Conservation (phyloP, 2,888 invertebrate species). For the Thereva nobilitata region DNA sequence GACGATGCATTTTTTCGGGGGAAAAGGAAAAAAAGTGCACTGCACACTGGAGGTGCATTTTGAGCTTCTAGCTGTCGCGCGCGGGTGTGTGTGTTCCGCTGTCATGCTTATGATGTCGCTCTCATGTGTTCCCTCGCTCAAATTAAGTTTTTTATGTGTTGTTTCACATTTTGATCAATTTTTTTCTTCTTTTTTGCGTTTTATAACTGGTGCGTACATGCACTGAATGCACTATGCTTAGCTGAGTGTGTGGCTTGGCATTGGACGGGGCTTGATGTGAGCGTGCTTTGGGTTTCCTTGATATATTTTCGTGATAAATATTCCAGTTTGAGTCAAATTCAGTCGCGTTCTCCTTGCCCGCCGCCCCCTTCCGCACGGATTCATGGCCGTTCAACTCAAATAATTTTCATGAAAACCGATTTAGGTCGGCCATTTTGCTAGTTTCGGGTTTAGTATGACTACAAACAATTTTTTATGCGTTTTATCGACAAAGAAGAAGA, state of each 20-base stretch:
- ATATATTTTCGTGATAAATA: slow-evolving; percentile 35
- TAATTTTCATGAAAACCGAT: slow-evolving; percentile 33
- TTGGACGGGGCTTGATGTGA: slow-evolving; percentile 22
- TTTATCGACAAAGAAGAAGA: too few species aligned
- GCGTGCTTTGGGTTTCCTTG: slow-evolving; percentile 26
- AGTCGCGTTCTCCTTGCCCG: not conserved
- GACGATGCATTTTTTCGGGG: slow-evolving; percentile 26
- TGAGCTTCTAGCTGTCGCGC: slow-evolving; percentile 1
- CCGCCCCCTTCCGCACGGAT: slow-evolving; percentile 4
- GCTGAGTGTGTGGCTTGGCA: slow-evolving; percentile 23
- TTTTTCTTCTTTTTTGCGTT: slow-evolving; percentile 21
- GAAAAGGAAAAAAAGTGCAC: slow-evolving; percentile 20
- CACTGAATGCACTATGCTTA: slow-evolving; percentile 4
- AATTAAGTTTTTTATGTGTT: slow-evolving; percentile 26
- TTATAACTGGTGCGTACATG: slow-evolving; percentile 21
- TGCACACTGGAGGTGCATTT: slow-evolving; percentile 15
- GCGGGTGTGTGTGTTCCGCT: slow-evolving; percentile 15
- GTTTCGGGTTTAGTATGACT: not conserved
- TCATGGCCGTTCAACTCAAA: slow-evolving; percentile 34
- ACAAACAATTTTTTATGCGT: not conserved
- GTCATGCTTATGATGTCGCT: slow-evolving; percentile 2
- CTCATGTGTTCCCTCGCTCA: slow-evolving; percentile 13
- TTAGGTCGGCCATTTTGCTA: slow-evolving; percentile 31
- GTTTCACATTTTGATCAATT: slow-evolving; percentile 34
- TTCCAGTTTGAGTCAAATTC: slow-evolving; percentile 32